These are phyloP conservation scores for Exephanes ischioxanthus DNA, from an alignment of 2,888 invertebrate species.

Conservation along the genomic window DNA sequence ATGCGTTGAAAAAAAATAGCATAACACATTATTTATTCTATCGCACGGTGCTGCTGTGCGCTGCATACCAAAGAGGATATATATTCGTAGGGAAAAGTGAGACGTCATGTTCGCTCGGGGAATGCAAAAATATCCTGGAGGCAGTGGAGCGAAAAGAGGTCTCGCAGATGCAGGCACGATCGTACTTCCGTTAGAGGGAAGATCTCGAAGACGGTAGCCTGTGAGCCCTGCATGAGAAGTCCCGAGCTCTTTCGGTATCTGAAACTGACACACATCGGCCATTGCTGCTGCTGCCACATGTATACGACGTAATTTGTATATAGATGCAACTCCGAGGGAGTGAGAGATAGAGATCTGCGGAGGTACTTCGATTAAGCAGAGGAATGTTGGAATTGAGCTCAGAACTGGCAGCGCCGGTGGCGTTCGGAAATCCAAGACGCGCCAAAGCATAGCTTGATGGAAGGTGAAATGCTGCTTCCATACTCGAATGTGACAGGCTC, in stretches of 20 bases:
- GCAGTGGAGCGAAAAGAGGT: conserved; percentile 35
- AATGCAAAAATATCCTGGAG: conserved; percentile 47
- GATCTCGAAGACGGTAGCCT: conserved; percentile 18
- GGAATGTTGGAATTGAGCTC: conserved; percentile 25
- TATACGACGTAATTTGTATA: conserved; percentile 12
- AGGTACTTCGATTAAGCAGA: conserved; percentile 55
- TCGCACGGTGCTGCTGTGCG: neutral
- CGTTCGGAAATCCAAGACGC: conserved; percentile 30
- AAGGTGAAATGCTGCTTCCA: conserved; percentile 52
- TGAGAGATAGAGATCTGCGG: conserved; percentile 27
- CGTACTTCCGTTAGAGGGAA: conserved; percentile 26
- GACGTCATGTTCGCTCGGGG: conserved; percentile 25
- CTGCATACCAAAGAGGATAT: conserved; percentile 19
- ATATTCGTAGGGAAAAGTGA: conserved; percentile 19
- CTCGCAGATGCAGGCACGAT: conserved; percentile 28
- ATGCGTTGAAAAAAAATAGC: neutral
- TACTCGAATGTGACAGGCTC: conserved; percentile 58
- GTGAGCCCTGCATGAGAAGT: conserved; percentile 40
- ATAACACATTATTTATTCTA: neutral
- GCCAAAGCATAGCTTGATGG: conserved; percentile 50
- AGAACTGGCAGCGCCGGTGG: conserved; percentile 14
- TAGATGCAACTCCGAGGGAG: conserved; percentile 30
- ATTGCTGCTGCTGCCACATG: conserved; percentile 1
- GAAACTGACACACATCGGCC: conserved; percentile 49
- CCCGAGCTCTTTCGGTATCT: conserved; percentile 32